These are phyloP conservation scores for Automeris io DNA, from an alignment of 2,888 invertebrate species.

Conservation along the genomic window DNA sequence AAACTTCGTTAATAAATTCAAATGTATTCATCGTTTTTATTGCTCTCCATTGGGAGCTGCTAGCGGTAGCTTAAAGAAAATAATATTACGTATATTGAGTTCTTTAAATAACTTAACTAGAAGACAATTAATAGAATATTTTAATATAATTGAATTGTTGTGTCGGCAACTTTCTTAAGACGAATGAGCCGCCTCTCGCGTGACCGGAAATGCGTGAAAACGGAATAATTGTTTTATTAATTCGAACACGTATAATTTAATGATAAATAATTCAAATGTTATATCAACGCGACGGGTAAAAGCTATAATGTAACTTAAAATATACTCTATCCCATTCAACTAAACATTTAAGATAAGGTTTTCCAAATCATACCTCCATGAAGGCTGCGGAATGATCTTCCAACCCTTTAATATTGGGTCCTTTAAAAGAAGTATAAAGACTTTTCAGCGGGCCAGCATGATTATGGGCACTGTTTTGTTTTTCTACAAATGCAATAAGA, in stretches of 20 bases:
- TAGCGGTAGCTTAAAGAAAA: slow-evolving; percentile 10
- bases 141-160: background rate
- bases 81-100: background rate
- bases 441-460: no score
- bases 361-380: no score
- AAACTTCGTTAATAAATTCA: slow-evolving; percentile 19
- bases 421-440: no score
- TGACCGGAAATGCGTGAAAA: slow-evolving; percentile 1
- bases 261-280: background rate
- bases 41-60: slow-evolving; percentile 10
- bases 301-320: no score
- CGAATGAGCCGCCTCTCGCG: background rate
- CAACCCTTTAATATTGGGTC: no score
- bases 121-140: background rate
- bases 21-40: slow-evolving; percentile 21
- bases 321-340: no score
- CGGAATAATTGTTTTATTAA: background rate
- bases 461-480: no score
- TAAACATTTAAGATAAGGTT: no score
- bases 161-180: background rate
- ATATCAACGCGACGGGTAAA: slow-evolving; percentile 18
- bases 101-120: background rate
- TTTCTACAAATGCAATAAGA: no score
- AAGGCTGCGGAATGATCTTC: no score
- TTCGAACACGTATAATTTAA: background rate